Conservation (phyloP, 2,888 invertebrate species). For the Trichogramma evanescens region DNA sequence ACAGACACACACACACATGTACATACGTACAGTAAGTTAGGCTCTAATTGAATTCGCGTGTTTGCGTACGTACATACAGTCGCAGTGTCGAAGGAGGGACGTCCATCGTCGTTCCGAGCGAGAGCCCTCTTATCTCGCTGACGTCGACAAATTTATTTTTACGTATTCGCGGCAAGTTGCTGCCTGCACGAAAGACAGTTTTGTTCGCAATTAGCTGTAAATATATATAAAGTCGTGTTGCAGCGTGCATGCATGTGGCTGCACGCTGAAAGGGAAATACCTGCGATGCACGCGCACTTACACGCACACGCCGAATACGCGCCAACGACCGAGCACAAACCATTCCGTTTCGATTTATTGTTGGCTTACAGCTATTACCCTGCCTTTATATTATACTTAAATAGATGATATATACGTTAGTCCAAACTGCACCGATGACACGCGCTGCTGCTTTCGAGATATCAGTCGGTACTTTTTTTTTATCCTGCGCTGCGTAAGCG, state of each 20-base stretch:
- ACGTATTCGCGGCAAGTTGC: constrained; percentile 18
- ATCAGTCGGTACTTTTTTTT: no score
- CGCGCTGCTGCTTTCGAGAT: no score
- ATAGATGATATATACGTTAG: no score
- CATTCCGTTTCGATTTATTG: no score
- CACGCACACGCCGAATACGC: neutral
- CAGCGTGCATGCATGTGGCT: no score
- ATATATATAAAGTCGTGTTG: no score
- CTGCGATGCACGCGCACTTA: neutral
- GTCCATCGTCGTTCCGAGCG: constrained; percentile 9
- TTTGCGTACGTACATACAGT: constrained; percentile 11
- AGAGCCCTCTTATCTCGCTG: constrained; percentile 20
- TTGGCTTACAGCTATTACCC: no score
- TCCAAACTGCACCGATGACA: no score
- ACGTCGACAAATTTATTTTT: constrained; percentile 25
- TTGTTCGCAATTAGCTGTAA: constrained; percentile 27
- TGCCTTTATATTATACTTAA: no score
- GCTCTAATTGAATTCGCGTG: constrained; percentile 30
- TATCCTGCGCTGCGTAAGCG: no score
- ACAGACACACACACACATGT: neutral
- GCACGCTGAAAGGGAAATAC: neutral
- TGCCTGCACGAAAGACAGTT: constrained; percentile 24
- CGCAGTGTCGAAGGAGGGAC: constrained; percentile 17
- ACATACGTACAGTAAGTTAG: neutral
- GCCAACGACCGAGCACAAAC: no score